Conservation (phyloP, 2,113 vertebrate genomes). For the Pseudopipra pipra region DNA sequence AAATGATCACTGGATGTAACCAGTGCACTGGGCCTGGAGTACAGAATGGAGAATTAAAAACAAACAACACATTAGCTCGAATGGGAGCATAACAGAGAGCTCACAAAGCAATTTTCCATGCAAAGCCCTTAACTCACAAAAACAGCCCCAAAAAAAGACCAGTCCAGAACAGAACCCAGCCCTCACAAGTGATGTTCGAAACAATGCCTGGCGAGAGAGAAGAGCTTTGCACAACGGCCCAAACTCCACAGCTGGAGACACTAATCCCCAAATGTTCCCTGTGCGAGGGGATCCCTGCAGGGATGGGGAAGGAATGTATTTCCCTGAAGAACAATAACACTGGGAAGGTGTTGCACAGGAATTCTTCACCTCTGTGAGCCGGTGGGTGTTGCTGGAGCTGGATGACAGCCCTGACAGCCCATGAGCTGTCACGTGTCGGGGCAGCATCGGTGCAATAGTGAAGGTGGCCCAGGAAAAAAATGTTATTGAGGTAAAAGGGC, state of each 20-base stretch:
- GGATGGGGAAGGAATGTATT: not conserved
- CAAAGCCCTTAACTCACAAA: constrained; percentile 1
- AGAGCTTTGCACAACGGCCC: not conserved
- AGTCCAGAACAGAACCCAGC: constrained; percentile 9
- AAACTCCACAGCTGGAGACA: constrained; percentile 12
- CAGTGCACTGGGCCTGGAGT: not conserved
- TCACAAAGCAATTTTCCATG: constrained; percentile 46
- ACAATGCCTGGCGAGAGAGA: constrained; percentile 44
- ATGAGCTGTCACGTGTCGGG: not conserved
- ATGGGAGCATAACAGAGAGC: constrained; percentile 3
- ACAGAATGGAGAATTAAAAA: constrained; percentile 25
- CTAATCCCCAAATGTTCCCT: not conserved
- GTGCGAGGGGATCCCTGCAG: not conserved
- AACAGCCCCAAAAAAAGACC: not conserved
- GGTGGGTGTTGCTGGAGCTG: not conserved
- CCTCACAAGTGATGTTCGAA: constrained; percentile 8
- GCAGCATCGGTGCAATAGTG: not conserved
- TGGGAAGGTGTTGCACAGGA: not conserved
- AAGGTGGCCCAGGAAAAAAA: not conserved
- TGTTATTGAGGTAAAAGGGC: not conserved
- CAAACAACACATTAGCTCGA: not conserved
- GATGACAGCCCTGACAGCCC: not conserved
- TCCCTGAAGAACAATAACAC: not conserved
- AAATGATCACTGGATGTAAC: constrained; percentile 28
- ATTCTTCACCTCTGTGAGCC: not conserved